Evolutionary conservation across 2,888 invertebrate species (phyloP), one percentile per base, ranked within the genome.

Genomic region (Tolmerus cingulatus): DNA sequence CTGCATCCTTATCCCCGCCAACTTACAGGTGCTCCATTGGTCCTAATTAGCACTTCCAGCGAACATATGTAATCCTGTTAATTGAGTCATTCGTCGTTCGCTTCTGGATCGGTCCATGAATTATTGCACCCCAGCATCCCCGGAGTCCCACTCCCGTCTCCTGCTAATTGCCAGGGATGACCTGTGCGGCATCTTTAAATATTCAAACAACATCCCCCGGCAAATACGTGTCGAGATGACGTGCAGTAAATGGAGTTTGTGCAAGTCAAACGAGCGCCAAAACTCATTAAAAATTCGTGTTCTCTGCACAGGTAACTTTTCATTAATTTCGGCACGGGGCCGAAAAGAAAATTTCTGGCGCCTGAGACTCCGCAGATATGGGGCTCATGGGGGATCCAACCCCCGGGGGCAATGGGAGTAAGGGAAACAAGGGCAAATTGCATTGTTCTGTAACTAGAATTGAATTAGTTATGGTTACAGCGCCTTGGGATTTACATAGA

Each of bases 61-160:
- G 77, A 82, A 87, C 88, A 88, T 84, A 88, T 88, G 88, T 85
- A 87, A 74, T 84, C 74, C 79, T 85, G 87, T 87, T 88, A 88
- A 88, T 88, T 88, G 85, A 87, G 87, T 87, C 74, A 34, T 34
- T 74, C 74, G 16, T 74, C 84, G 87, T 88, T 88, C 84, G 78
- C 86, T 84, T 86, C 79, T 40, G 57, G 74, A 78, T 51, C 55
- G 66, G 51, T 23, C 14, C 40, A 84, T 87, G 79, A 84, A 85
- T 84, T 74, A 87, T 87, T 84, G 87, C 78, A 37, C 19, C 43
- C 55, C 30, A 14, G 37, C 34, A 34, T n/a, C 51, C 16, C 51
- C 16, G 16, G 51, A 19, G 30, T 3, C 77, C 78, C 23, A 40
- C n/a, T n/a, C 78, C 19, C 43, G 12, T 46, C 16, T 40, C 78